phyloP scores from a whole-genome alignment of 2,113 vertebrate genomes.

The Oxyura jamaicensis region DNA sequence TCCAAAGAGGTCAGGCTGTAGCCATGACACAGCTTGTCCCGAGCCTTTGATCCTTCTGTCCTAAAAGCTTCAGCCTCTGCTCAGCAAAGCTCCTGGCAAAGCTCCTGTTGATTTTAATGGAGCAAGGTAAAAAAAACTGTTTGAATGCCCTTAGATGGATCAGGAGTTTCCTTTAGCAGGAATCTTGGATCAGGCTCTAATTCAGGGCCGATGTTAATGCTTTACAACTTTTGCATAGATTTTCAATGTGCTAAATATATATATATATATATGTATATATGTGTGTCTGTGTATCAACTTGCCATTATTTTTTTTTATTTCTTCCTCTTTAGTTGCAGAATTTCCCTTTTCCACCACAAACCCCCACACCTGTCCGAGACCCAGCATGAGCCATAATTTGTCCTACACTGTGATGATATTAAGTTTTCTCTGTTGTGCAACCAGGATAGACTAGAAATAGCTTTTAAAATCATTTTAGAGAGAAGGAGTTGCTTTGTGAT shows the following conservation, averaged over 20 bases:
- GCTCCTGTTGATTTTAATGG: not conserved
- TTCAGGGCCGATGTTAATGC: not conserved
- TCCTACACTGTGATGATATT: not conserved
- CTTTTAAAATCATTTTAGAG: not conserved
- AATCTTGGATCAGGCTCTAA: not conserved
- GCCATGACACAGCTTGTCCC: not conserved
- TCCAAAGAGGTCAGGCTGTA: not conserved
- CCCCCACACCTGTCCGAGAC: not conserved
- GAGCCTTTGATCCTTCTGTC: not conserved
- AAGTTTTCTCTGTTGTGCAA: not conserved
- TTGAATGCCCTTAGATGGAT: not conserved
- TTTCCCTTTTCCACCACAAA: not conserved
- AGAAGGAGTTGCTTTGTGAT: not conserved
- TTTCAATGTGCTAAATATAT: not conserved
- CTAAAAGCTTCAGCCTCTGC: not conserved
- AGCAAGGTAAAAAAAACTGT: not conserved
- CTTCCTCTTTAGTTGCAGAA: not conserved
- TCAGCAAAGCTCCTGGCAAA: not conserved
- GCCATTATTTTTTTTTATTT: not conserved
- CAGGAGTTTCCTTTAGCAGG: not conserved
- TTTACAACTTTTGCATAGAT: not conserved
- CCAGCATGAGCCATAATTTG: not conserved
- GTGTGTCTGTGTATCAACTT: not conserved
- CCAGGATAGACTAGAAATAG: not conserved
- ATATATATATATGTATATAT: not conserved